Base-by-base conservation (phyloP, 2,797 vertebrate genomes). In the Ptychobarbus kaznakovi region DNA sequence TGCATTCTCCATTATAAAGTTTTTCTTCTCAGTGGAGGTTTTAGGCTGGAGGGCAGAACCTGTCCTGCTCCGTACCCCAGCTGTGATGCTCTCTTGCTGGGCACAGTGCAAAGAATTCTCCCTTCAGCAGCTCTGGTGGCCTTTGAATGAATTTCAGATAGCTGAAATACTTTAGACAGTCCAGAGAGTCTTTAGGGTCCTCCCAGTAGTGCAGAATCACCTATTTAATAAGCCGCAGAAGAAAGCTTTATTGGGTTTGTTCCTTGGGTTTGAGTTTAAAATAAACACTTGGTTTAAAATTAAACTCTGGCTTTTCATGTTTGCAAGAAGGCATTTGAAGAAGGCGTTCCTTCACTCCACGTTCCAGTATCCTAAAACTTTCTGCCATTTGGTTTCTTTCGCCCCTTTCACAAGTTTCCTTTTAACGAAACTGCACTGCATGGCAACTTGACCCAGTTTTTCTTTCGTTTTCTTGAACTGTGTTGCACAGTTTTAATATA, bases 1-100 rank as follows among this genome's bases (percentile, higher is more conserved):
- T 49, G 81, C 25, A 40, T 70, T 80, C 56, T 51, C 20, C 53
- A n/a, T n/a, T n/a, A n/a, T n/a, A n/a, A 65, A 81, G 69, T 69
- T 73, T 82, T 51, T 74, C 73, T 70, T 86, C 70, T 79, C 25
- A 65, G 35, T 74, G 82, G 46, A 90, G 90, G 83, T 89, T 85
- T 91, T 89, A 84, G 65, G 85, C 82, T 32, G 77, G n/a, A 77
- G 32, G 75, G 70, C 69, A 42, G 69, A 32, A 35, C 42, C n/a
- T 51, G 56, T 81, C 16, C 38, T 40, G 28, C 51, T 38, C 6
- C 22, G 46, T 63, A 46, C 32, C 87, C 46, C 53, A 58, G 74
- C 42, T 2, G 18, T 82, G 86, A 65, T 20, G 22, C 79, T 82
- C 25, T 77, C 66, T 68, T 76, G 76, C 69, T 82, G 80, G 49